Base-by-base conservation (phyloP, 1,140 invertebrate genomes). In the Drosophila suzukii region DNA sequence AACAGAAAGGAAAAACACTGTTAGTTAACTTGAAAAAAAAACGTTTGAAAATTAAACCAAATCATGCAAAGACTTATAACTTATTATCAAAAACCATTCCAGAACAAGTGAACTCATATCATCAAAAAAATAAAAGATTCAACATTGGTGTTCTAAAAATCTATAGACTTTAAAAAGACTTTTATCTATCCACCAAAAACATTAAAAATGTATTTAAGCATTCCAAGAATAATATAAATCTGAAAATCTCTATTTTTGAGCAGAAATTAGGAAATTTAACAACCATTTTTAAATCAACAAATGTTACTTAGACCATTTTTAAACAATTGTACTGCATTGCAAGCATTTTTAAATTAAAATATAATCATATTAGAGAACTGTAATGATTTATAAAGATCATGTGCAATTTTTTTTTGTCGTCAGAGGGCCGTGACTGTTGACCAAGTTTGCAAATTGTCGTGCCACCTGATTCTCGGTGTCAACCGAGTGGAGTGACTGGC, bases 401-500 rank as follows among this genome's bases (percentile, higher is more conserved):
- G 55, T 73, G 70, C 41, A 32, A 39, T 7, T 55, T 20, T 20
- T 20, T 24, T 39, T 55, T 71, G 70, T 54, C 70, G 55, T 71
- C 71, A 74, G 57, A 54, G 51, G 39, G 58, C 44, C 49, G 20
- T 50, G 51, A 62, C 50, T 73, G 46, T 56, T 61, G 72, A 49
- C 72, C 65, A 70, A 59, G 41, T 58, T 54, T 15, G 8, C 38
- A 58, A 62, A 38, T 43, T 24, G 38, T 20, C 46, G 24, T 20
- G 17, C n/a, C 8, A 24, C n/a, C 46, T 56, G 10, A 24, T 39
- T 32, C 32, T 30, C 49, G 11, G 43, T 71, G 75, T 49, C 68
- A 58, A 32, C 32, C 43, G 38, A 49, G 24, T 30, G 61, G 75
- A 88, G 75, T 79, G 75, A 85, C 66, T 79, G 83, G 82, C 79